These are phyloP conservation scores for Quiscalus mexicanus DNA, from an alignment of 2,113 vertebrate genomes.

Conservation along the genomic window DNA sequence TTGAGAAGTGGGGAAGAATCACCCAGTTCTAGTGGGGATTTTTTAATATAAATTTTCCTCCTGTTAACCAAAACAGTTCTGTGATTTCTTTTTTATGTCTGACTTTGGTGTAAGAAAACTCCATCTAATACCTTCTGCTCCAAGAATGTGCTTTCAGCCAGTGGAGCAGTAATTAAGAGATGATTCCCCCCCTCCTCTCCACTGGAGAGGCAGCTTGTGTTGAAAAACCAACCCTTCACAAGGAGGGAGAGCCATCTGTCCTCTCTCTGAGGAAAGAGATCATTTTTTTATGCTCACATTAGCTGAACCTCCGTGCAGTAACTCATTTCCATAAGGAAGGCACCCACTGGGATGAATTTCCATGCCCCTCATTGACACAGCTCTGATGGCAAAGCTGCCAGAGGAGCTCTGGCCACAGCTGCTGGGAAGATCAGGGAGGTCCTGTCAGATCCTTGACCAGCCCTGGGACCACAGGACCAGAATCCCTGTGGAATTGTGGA, in stretches of 20 bases:
- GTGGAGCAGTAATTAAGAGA: not conserved
- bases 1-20: not conserved
- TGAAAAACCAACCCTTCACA: not conserved
- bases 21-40: not conserved
- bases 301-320: not conserved
- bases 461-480: rapidly evolving
- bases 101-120: not conserved
- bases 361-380: not conserved
- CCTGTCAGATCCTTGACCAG: not conserved
- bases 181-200: not conserved
- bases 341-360: not conserved
- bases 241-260: not conserved
- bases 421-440: not conserved
- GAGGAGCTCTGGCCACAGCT: not conserved
- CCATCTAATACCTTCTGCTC: not conserved
- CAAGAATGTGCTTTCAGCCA: not conserved
- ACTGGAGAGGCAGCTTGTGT: not conserved
- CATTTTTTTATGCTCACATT: not conserved
- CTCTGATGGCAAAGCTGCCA: not conserved
- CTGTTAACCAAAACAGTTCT: not conserved
- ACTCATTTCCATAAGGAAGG: not conserved
- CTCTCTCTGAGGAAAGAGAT: not conserved
- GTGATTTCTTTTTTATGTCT: not conserved
- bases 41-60: not conserved
- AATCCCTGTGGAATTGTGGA: not conserved